A percentile compares a stretch with the other conserved stretches of the same genome.
Evolutionary conservation across 2,113 vertebrate genomes (phyloP).

Genomic region (Chaetorhynchus papuensis): DNA sequence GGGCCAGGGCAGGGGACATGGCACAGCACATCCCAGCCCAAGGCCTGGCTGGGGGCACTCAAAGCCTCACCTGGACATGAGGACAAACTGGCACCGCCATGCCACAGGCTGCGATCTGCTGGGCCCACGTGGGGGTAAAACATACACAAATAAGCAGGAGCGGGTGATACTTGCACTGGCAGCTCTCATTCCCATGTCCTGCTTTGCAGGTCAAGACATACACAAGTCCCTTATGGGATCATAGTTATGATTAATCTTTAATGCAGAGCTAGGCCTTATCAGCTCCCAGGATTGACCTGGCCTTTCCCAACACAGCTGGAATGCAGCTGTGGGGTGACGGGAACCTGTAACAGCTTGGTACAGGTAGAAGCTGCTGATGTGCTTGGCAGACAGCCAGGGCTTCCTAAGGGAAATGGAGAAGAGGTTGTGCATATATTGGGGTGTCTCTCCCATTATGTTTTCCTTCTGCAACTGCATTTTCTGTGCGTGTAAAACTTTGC

Average conservation of each 20-base stretch:
- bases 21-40: neutral
- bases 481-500: neutral
- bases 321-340: neutral
- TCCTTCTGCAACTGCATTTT: neutral
- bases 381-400: neutral
- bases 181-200: neutral
- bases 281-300: neutral
- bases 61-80: neutral
- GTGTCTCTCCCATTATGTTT: neutral
- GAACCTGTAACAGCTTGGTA: neutral
- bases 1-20: neutral
- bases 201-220: neutral
- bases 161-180: neutral
- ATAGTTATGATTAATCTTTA: neutral
- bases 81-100: neutral
- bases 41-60: neutral
- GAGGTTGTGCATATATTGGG: neutral
- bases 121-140: neutral
- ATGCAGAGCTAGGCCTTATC: neutral
- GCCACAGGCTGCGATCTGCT: neutral
- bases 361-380: neutral
- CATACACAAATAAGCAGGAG: neutral
- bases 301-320: neutral
- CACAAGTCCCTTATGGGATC: neutral
- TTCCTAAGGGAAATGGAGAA: neutral